Evolutionary conservation across 2,888 invertebrate species (phyloP).

Genomic region (Girardia tigrina): DNA sequence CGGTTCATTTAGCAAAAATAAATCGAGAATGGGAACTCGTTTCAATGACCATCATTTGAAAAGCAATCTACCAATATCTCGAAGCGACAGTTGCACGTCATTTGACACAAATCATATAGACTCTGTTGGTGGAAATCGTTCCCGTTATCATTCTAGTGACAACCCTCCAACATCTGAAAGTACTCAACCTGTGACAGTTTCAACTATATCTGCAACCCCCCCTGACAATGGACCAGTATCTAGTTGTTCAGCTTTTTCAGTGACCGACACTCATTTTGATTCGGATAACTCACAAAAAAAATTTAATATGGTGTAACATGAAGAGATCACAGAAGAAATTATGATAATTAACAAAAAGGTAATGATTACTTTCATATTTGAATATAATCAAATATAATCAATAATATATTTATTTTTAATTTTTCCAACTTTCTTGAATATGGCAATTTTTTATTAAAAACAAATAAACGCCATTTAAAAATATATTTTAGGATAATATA

Average conservation of each 20-base stretch:
- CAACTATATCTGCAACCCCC: slow-evolving; percentile 11
- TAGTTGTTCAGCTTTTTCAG: slow-evolving; percentile 2
- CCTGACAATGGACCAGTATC: slow-evolving; percentile 16
- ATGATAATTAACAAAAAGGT: background rate
- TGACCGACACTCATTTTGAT: slow-evolving; percentile 20
- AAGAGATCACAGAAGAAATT: background rate
- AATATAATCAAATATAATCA: background rate
- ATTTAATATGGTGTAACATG: background rate
- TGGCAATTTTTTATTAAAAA: too few species aligned
- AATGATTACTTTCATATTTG: background rate
- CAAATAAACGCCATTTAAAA: too few species aligned
- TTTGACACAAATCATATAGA: slow-evolving; percentile 14
- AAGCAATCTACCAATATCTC: slow-evolving; percentile 1
- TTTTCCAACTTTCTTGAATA: too few species aligned
- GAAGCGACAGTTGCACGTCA: slow-evolving; percentile 11
- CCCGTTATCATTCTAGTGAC: slow-evolving; percentile 7
- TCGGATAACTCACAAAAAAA: slow-evolving; percentile 12
- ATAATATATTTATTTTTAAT: background rate
- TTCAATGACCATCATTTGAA: slow-evolving; percentile 16
- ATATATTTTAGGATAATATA: too few species aligned
- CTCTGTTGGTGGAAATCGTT: background rate
- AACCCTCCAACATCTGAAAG: background rate
- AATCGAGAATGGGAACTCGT: background rate
- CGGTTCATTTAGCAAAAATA: slow-evolving; percentile 8
- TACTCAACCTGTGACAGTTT: background rate